Conservation (phyloP, 2,113 vertebrate species). For the Bubo scandiacus region DNA sequence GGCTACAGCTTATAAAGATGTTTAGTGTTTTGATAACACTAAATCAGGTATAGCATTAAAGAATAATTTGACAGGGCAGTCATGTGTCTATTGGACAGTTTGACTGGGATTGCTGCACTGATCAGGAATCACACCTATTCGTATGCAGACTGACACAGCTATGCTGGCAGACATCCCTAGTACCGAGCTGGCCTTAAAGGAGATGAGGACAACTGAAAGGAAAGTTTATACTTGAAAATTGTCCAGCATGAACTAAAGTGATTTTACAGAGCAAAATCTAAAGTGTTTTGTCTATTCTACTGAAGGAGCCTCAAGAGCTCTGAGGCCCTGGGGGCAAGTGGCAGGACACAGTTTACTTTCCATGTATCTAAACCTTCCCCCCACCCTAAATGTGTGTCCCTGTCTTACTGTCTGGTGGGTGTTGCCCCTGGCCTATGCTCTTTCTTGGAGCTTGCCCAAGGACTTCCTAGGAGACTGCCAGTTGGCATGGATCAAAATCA, state of each 20-base stretch:
- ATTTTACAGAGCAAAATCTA: background rate
- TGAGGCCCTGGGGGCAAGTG: background rate
- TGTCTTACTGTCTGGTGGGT: background rate
- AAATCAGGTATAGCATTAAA: background rate
- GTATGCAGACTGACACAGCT: background rate
- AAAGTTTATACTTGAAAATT: background rate
- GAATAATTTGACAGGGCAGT: background rate
- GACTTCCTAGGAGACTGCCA: background rate
- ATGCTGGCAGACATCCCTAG: background rate
- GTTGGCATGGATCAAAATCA: background rate
- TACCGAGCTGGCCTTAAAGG: background rate
- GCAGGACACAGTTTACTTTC: background rate
- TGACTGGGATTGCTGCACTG: background rate
- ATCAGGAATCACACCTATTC: background rate
- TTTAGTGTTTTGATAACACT: background rate
- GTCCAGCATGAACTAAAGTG: background rate
- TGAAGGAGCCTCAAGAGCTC: background rate
- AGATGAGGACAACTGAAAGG: background rate
- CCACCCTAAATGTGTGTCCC: fast-evolving
- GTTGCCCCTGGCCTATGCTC: background rate
- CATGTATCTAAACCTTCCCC: background rate
- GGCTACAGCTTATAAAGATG: background rate
- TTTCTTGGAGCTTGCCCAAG: background rate
- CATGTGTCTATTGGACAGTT: fast-evolving
- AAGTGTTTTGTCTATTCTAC: background rate